These are phyloP conservation scores for Melieria omissa DNA, from an alignment of 2,888 invertebrate species.

Conservation along the genomic window DNA sequence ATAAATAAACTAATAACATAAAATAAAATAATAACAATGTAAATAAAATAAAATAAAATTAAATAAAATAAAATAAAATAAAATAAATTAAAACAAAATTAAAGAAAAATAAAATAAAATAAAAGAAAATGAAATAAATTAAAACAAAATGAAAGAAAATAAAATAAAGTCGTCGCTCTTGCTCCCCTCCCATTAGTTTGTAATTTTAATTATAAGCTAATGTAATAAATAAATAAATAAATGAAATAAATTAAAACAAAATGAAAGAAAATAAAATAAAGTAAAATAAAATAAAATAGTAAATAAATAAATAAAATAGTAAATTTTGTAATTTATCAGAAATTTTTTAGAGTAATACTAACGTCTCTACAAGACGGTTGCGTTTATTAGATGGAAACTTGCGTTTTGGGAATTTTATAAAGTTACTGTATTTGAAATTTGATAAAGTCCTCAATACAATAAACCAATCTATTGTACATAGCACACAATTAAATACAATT, in stretches of 20 bases:
- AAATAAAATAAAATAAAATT: conserved; percentile 6
- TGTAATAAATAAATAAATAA: too few species aligned
- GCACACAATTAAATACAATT: not conserved
- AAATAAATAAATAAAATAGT: too few species aligned
- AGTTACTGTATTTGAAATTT: too few species aligned
- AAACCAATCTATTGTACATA: not conserved
- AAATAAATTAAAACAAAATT: not conserved
- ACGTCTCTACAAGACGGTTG: too few species aligned
- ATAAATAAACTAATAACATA: conserved; percentile 10
- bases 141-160: not conserved
- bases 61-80: not conserved
- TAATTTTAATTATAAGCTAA: conserved; percentile 1
- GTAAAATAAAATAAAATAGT: too few species aligned
- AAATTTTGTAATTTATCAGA: too few species aligned
- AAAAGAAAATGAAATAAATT: not conserved
- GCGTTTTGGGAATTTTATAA: too few species aligned
- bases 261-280: too few species aligned
- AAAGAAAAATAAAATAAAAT: not conserved
- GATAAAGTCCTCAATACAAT: not conserved
- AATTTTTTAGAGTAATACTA: too few species aligned
- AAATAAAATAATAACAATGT: conserved; percentile 16
- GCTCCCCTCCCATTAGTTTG: too few species aligned
- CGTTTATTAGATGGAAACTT: too few species aligned
- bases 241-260: too few species aligned
- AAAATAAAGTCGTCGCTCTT: not conserved